Evolutionary conservation across 2,113 vertebrate species (phyloP).

Genomic region (Raja brachyura): DNA sequence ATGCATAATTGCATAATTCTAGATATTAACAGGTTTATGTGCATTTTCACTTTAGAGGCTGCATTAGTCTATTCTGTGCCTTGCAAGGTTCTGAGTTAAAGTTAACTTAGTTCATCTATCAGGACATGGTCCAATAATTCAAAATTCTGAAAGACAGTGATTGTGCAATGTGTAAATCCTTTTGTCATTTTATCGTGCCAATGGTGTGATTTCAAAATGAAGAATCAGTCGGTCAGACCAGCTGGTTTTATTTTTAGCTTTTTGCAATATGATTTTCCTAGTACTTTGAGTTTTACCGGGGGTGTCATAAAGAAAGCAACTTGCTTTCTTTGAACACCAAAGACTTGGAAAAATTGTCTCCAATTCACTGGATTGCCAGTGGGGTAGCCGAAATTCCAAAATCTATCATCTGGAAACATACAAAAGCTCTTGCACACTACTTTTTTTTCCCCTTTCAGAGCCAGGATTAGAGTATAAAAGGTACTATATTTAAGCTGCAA

Average conservation of each 20-base stretch:
- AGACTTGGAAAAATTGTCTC: slow-evolving; percentile 88
- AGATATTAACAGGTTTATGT: neutral
- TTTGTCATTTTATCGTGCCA: slow-evolving; percentile 47
- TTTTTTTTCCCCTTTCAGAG: slow-evolving; percentile 68
- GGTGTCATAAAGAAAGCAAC: slow-evolving; percentile 91
- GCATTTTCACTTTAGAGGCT: neutral
- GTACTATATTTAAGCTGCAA: slow-evolving; percentile 29
- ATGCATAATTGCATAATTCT: neutral
- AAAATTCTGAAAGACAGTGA: neutral
- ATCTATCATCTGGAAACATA: slow-evolving; percentile 99
- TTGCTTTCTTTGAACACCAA: slow-evolving; percentile 99
- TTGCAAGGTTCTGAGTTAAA: neutral
- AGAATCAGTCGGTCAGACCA: slow-evolving; percentile 50
- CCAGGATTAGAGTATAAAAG: slow-evolving; percentile 47
- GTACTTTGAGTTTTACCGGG: slow-evolving; percentile 92
- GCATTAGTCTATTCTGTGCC: neutral
- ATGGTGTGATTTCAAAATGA: slow-evolving; percentile 45
- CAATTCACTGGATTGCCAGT: slow-evolving; percentile 95
- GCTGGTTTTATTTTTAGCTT: slow-evolving; percentile 65
- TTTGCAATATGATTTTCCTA: slow-evolving; percentile 73
- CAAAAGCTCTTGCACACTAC: slow-evolving; percentile 86
- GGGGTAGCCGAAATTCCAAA: slow-evolving; percentile 97
- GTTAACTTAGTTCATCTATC: neutral
- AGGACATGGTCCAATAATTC: slow-evolving; percentile 7
- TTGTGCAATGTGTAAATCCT: slow-evolving; percentile 7